Base-by-base conservation (phyloP, 2,888 invertebrate species). In the Philonicus albiceps region DNA sequence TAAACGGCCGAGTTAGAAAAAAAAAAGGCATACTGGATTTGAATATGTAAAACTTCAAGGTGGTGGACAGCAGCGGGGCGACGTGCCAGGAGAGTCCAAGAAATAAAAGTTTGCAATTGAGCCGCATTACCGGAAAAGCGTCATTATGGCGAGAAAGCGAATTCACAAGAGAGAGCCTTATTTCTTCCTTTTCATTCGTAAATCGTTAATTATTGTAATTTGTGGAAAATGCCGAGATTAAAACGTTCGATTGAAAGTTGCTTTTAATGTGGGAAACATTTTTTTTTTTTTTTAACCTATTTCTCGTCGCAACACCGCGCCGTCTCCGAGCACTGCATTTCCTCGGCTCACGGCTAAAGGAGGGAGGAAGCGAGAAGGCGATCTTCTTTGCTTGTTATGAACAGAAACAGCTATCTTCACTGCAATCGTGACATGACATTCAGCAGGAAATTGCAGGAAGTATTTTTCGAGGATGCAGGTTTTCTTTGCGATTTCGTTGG, bases 191-290 rank as follows among this genome's bases (percentile, higher is more conserved):
- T 78, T 78, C 6, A 19, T 49, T 5, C 49, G 37, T 30, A 31
- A 22, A 49, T 49, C 49, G 78, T 78, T 78, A 78, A 78, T 78
- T 78, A 78, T 78, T 49, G 22, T 78, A 78, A 78, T 78, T 64
- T 78, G 78, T 78, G 78, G 49, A 43, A 78, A 78, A 43, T 5
- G 22, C 55, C 55, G 2, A 78, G 49, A 78, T 49, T 49, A 27
- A 27, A 78, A 49, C 78, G 49, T 49, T 78, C 30, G 49, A 78
- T 78, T 78, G 78, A 43, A 49, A 78, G 49, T 78, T 49, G 49
- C 49, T 78, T 76, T 76, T 76, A 76, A 78, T 78, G 78, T 43
- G 78, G 30, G 49, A 78, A 64, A 78, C 30, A 49, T 78, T 78
- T 43, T 78, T 78, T 49, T 78, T 78, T 43, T 78, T 78, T 49